Percentiles rank a stretch among this genome's conserved stretches.
Evolutionary conservation across 2,888 invertebrate genomes (phyloP).

Genomic region (Nomada ferruginata): DNA sequence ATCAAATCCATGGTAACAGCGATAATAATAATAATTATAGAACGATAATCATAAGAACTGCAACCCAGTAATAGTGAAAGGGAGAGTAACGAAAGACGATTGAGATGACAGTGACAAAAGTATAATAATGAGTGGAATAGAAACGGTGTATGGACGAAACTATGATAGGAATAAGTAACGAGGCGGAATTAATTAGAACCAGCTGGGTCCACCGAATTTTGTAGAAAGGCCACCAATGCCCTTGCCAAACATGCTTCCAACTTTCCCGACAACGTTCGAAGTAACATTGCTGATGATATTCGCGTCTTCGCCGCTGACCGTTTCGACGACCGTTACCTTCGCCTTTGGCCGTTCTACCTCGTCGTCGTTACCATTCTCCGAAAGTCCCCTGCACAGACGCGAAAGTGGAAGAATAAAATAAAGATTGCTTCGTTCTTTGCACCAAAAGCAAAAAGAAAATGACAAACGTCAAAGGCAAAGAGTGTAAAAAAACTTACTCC

Average conservation of each 20-base stretch:
- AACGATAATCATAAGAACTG: neutral
- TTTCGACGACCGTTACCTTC: constrained; percentile 87
- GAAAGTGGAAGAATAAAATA: neutral
- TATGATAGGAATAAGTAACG: neutral
- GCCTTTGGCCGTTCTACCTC: constrained; percentile 87
- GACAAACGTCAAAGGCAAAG: neutral
- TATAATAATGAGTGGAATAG: neutral
- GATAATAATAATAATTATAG: neutral
- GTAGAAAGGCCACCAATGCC: constrained; percentile 95
- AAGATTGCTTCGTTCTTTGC: too few species aligned
- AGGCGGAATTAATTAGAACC: constrained; percentile 88
- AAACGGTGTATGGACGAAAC: neutral
- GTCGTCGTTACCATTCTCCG: constrained; percentile 86
- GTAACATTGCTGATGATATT: constrained; percentile 91
- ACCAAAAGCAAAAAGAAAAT: too few species aligned
- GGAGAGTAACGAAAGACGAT: neutral
- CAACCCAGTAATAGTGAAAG: neutral
- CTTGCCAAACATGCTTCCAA: constrained; percentile 95
- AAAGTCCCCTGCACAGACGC: constrained; percentile 77
- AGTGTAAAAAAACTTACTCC: constrained; percentile 84
- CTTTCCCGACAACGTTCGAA: constrained; percentile 93
- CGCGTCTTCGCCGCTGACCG: constrained; percentile 88
- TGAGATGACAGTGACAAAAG: neutral
- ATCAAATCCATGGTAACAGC: constrained; percentile 8
- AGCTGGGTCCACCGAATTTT: constrained; percentile 94